Base-by-base conservation (phyloP, 2,888 invertebrate species). In the Sympetrum striolatum region DNA sequence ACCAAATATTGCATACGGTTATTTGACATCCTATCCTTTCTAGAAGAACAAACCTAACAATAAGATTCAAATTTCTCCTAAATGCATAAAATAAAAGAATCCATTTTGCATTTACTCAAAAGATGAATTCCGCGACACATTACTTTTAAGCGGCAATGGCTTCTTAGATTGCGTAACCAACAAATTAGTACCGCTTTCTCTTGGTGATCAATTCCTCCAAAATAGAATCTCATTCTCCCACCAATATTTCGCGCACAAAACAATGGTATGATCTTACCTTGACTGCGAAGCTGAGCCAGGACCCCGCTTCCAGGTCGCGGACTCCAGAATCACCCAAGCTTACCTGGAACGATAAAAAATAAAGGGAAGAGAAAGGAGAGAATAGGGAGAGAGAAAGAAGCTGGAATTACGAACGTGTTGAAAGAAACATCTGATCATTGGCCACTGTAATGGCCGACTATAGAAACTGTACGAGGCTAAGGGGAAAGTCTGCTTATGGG, bases 261-360 rank as follows among this genome's bases (percentile, higher is more conserved):
- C 37, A 18, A 22, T 86, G 31, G 22, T 37, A 86, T 37, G 2
- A 37, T 39, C 86, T 86, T 86, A 86, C 86, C 86, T 86, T 86
- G 86, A 86, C 86, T 37, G 86, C 86, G 37, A 86, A 86, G 86
- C 86, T 86, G 86, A 86, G 86, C 86, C 86, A 86, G 86, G 86
- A 86, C 86, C 86, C 86, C 39, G 86, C 86, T 60, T 86, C 86
- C 86, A 86, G 86, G 86, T 86, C 86, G 86, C 86, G 86, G 86
- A 86, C 86, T 58, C 86, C 86, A 86, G 86, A 86, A 64, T 86
- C 86, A 86, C 86, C 86, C 86, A 86, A 86, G 86, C 86, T 86
- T 86, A 86, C 86, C 86, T 86, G 39, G 12, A 64, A 86, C 35
- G 86, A 86, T n/a, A 86, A 60, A 60, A 86, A 60, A 86, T n/a